Base-by-base conservation (phyloP, 2,888 invertebrate species). In the Monopis laevigella region DNA sequence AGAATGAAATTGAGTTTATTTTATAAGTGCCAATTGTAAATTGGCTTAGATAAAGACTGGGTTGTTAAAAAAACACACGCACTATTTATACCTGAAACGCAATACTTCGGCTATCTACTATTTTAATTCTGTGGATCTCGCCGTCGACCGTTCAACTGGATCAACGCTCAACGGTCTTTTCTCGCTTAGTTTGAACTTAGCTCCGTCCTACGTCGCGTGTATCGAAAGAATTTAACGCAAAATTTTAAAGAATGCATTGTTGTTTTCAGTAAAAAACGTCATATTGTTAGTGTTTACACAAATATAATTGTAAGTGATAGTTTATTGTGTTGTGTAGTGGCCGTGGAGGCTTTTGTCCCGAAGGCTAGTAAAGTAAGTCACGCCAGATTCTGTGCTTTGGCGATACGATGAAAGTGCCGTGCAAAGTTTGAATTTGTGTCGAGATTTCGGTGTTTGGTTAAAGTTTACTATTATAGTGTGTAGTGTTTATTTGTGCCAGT, bases 151-250 rank as follows among this genome's bases (percentile, higher is more conserved):
- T 54, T 58, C 64, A 72, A 71, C 67, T 73, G 72, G 77, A 77
- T 73, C 81, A 82, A 82, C 82, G 81, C 81, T 82, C 75, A 52
- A 48, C 53, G 65, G 67, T 62, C 59, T 56, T 67, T 70, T 68
- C 68, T 65, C 63, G 69, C 73, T 78, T 80, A 80, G 80, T 80
- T 77, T 65, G 60, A 69, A 71, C 64, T 73, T 74, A 69, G 66
- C 77, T 56, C 57, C 68, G 74, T 56, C 52, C 51, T 64, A 56
- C 55, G 56, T 60, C 60, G 75, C 62, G 59, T 66, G 75, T 70
- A 64, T 61, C 58, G 62, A 56, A 56, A 50, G 57, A 56, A 28
- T 62, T 64, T 57, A 58, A 59, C 60, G 57, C 59, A 56, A 58
- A 50, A n/a, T 54, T 49, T 40, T 36, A 43, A 43, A 38, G n/a